Percentiles rank a stretch among this genome's conserved stretches.
These are phyloP conservation scores for Lepidochitona cinerea DNA, from an alignment of 2,888 invertebrate genomes.

Conservation along the genomic window DNA sequence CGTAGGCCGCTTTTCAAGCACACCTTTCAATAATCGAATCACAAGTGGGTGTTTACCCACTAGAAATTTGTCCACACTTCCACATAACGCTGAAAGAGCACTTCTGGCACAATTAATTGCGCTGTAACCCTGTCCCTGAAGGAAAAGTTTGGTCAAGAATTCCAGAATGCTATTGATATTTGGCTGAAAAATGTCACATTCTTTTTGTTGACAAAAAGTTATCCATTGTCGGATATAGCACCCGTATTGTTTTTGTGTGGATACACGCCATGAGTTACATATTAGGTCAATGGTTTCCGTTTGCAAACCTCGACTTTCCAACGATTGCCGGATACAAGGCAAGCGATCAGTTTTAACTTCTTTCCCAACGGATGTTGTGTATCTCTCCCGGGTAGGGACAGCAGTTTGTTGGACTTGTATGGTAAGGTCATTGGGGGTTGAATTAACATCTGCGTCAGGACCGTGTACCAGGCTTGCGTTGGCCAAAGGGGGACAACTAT, in stretches of 20 bases:
- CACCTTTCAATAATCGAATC: not conserved
- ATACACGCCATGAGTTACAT: conserved; percentile 4
- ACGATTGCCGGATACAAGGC: conserved; percentile 17
- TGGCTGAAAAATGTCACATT: not conserved
- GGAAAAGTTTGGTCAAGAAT: not conserved
- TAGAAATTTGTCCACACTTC: not conserved
- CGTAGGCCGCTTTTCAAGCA: not conserved
- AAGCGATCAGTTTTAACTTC: conserved; percentile 12
- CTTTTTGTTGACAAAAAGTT: conserved; percentile 5
- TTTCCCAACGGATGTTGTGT: conserved; percentile 10
- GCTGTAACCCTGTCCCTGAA: not conserved
- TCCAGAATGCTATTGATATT: not conserved
- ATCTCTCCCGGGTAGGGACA: not conserved
- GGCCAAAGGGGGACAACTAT: conserved; percentile 25
- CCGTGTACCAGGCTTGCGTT: conserved; percentile 32
- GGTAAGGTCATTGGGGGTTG: not conserved
- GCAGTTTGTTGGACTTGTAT: not conserved
- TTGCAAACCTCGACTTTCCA: conserved; percentile 14
- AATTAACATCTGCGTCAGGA: conserved; percentile 14
- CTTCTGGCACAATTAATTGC: not conserved
- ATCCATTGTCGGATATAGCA: conserved; percentile 14
- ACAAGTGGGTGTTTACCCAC: not conserved
- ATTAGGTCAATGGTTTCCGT: conserved; percentile 7
- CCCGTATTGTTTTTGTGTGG: conserved; percentile 6
- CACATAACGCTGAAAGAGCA: not conserved